A percentile compares a stretch with the other conserved stretches of the same genome.
Evolutionary conservation across 2,797 vertebrate genomes (phyloP).

Genomic region (Chloroceryle inda): DNA sequence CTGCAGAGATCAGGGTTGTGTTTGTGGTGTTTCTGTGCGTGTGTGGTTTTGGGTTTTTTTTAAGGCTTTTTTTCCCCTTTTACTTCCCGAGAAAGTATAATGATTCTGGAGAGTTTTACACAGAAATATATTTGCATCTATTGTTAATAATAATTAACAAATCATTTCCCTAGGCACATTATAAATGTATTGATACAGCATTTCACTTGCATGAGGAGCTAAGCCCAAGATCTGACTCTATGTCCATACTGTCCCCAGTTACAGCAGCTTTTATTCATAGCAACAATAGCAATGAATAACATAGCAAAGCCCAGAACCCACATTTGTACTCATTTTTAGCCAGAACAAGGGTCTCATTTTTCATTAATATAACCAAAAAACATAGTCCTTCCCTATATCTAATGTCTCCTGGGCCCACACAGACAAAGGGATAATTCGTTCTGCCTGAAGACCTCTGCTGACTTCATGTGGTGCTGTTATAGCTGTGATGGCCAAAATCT

Average conservation of each 20-base stretch:
- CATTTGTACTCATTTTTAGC: not conserved
- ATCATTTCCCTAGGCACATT: not conserved
- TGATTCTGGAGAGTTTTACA: not conserved
- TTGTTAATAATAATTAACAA: not conserved
- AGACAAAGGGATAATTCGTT: rapidly evolving
- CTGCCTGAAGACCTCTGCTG: not conserved
- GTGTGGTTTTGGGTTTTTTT: not conserved
- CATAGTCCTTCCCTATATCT: not conserved
- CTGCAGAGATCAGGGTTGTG: not conserved
- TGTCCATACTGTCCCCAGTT: not conserved
- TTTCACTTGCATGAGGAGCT: not conserved
- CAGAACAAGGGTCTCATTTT: not conserved
- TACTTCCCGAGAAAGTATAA: not conserved
- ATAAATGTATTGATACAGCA: not conserved
- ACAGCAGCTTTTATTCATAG: not conserved
- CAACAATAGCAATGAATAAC: not conserved
- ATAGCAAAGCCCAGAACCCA: not conserved
- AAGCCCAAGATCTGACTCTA: not conserved
- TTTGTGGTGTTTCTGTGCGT: not conserved
- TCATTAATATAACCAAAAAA: not conserved
- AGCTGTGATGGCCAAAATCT: not conserved
- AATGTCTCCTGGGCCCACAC: not conserved
- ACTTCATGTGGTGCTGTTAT: not conserved
- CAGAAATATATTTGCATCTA: not conserved
- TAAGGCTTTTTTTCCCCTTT: not conserved